Conservation (phyloP, 2,797 vertebrate genomes). For the Scolopax bukidnonensis region DNA sequence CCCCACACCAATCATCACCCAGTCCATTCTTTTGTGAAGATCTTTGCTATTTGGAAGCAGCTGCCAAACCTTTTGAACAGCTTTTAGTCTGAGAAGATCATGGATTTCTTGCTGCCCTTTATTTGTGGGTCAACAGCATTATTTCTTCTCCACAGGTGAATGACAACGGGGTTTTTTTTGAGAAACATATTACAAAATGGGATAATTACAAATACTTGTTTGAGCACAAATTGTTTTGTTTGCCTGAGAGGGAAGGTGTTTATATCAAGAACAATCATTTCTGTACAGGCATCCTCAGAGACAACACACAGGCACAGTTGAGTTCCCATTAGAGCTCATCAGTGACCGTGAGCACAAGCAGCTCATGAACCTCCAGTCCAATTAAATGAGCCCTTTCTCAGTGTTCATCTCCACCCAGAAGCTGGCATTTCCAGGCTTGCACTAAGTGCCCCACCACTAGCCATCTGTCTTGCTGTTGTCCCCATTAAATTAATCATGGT, state of each 20-base stretch:
- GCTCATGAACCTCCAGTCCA: not conserved
- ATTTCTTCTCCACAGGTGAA: not conserved
- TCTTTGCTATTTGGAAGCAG: not conserved
- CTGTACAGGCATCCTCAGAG: not conserved
- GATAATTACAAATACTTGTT: not conserved
- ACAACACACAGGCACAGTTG: not conserved
- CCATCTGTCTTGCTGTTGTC: not conserved
- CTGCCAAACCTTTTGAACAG: not conserved
- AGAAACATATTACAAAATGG: not conserved
- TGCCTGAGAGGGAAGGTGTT: not conserved
- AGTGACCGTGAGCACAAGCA: not conserved
- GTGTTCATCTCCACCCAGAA: not conserved
- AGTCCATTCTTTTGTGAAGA: not conserved
- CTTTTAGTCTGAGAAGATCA: not conserved
- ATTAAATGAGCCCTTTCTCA: not conserved
- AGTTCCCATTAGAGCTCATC: not conserved
- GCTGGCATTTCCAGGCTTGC: not conserved
- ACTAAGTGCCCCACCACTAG: not conserved
- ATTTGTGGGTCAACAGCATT: not conserved
- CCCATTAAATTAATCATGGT: not conserved
- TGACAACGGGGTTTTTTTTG: not conserved
- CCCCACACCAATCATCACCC: not conserved
- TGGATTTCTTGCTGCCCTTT: not conserved
- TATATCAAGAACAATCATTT: not conserved
- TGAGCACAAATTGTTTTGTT: not conserved